Evolutionary conservation across 2,888 invertebrate genomes (phyloP).

Genomic region (Teleogryllus oceanicus): DNA sequence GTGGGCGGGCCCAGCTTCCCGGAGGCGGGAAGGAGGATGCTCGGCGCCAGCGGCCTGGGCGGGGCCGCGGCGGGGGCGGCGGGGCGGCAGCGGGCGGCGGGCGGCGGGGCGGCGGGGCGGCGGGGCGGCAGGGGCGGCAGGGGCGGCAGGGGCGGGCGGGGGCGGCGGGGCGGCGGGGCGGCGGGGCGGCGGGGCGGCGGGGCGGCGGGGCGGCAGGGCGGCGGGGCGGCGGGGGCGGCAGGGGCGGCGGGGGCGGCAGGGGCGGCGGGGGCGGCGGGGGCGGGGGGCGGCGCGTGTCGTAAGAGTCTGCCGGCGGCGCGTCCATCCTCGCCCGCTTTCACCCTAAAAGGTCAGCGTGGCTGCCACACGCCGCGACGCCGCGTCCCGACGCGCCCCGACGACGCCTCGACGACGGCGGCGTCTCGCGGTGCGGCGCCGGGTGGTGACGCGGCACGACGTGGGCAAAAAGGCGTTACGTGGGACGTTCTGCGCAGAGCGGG

Average conservation of each 20-base stretch:
- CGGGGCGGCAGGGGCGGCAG: no score
- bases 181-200: not conserved
- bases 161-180: not conserved
- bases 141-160: not conserved
- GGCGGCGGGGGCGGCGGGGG: not conserved
- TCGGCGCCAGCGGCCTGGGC: no score
- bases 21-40: no score
- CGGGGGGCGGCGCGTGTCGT: not conserved
- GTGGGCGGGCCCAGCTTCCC: no score
- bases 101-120: not conserved
- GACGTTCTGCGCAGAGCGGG: no score
- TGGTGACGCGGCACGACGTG: no score
- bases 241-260: no score
- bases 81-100: not conserved
- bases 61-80: no score
- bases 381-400: not conserved
- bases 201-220: no score
- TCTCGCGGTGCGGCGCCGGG: no score
- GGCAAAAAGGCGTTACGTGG: no score
- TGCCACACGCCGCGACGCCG: not conserved
- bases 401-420: not conserved
- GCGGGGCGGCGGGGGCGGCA: no score
- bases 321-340: slow-evolving; percentile 18
- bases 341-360: not conserved
- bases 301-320: not conserved